These are phyloP conservation scores for Plebejus anna DNA, from an alignment of 2,888 invertebrate species.

Conservation along the genomic window DNA sequence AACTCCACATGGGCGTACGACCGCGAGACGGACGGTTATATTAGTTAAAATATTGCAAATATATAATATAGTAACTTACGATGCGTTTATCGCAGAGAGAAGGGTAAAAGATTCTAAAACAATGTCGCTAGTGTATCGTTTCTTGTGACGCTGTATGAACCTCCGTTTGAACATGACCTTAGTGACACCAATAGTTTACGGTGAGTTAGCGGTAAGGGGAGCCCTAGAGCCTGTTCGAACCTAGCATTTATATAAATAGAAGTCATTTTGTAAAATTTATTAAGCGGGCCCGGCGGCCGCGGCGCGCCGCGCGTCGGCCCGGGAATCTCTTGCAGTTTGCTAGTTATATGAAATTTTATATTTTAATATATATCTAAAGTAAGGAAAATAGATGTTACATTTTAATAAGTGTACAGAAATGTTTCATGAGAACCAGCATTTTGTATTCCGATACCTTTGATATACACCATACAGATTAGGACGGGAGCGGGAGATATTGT, in stretches of 20 bases:
- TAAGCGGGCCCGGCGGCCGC: constrained; percentile 46
- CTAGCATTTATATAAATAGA: constrained; percentile 75
- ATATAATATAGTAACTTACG: constrained; percentile 33
- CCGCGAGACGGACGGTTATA: constrained; percentile 26
- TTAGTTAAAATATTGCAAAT: constrained; percentile 43
- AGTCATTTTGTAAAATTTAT: constrained; percentile 62
- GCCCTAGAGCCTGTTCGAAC: constrained; percentile 64
- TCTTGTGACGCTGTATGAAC: constrained; percentile 56
- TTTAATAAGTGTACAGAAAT: constrained; percentile 51
- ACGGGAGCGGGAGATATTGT: background rate
- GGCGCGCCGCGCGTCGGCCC: constrained; percentile 54
- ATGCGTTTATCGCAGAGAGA: constrained; percentile 34
- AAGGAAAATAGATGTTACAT: constrained; percentile 62
- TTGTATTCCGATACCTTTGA: constrained; percentile 16
- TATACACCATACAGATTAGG: background rate
- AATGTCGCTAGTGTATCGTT: constrained; percentile 48
- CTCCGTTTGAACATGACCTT: constrained; percentile 53
- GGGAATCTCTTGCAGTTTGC: constrained; percentile 71
- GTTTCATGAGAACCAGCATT: constrained; percentile 14
- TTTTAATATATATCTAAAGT: constrained; percentile 74
- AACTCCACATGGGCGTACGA: constrained; percentile 43
- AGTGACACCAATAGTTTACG: constrained; percentile 72
- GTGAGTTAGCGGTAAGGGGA: constrained; percentile 63
- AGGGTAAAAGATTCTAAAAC: constrained; percentile 45
- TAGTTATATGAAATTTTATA: constrained; percentile 76